A percentile compares a stretch with the other conserved stretches of the same genome.
Conservation (phyloP, 1,140 invertebrate genomes). For the Pogonomyrmex barbatus region DNA sequence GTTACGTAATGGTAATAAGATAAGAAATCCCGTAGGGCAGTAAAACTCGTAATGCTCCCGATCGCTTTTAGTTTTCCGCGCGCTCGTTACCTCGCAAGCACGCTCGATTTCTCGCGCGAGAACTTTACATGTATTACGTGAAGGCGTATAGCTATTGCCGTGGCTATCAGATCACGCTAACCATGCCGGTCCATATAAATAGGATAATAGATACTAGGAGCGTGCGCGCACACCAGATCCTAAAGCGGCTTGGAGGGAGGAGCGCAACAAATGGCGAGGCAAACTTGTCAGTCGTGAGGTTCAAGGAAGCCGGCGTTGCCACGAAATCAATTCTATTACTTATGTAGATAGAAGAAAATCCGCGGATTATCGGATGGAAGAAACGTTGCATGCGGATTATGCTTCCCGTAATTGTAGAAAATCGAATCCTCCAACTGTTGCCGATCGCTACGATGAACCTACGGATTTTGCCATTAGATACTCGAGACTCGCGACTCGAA, state of each 20-base stretch:
- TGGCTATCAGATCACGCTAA: slow-evolving; percentile 70
- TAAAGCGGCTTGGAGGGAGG: slow-evolving; percentile 5
- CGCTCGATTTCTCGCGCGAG: slow-evolving; percentile 67
- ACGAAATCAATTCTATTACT: slow-evolving; percentile 23
- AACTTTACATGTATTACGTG: slow-evolving; percentile 29
- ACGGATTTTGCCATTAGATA: not conserved
- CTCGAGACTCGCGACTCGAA: not conserved
- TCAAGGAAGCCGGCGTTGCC: slow-evolving; percentile 24
- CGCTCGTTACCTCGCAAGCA: slow-evolving; percentile 67
- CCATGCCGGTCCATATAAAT: slow-evolving; percentile 64
- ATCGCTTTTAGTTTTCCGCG: slow-evolving; percentile 74
- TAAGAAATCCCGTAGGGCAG: slow-evolving; percentile 77
- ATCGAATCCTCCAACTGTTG: not conserved
- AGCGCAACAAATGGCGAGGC: slow-evolving; percentile 18
- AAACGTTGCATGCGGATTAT: not conserved
- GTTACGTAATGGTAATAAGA: slow-evolving; percentile 71
- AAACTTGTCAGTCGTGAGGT: slow-evolving; percentile 41
- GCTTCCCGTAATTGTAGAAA: slow-evolving; percentile 9
- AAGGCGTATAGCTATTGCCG: slow-evolving; percentile 31
- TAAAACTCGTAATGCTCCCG: slow-evolving; percentile 72
- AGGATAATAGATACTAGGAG: slow-evolving; percentile 67
- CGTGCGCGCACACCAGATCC: slow-evolving; percentile 17
- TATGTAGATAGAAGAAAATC: no score
- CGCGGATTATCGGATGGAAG: not conserved
- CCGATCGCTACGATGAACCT: not conserved